Percentiles rank a stretch among this genome's conserved stretches.
Conservation (phyloP, 1,140 invertebrate species). For the Polypedilum vanderplanki region DNA sequence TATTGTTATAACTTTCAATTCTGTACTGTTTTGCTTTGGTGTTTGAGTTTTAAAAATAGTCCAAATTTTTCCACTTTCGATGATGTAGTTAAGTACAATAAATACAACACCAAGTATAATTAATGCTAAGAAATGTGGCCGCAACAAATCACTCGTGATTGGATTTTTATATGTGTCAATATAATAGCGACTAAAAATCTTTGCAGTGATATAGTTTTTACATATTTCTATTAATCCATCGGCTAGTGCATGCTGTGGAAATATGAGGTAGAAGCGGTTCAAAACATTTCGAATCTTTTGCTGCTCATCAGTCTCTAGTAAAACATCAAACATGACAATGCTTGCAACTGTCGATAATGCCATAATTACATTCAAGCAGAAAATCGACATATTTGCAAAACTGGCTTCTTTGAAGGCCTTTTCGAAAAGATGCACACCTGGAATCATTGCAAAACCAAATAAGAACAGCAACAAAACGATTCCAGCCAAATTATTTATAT, state of each 20-base stretch:
- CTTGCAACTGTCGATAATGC: conserved; percentile 52
- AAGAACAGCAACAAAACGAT: conserved; percentile 52
- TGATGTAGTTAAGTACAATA: conserved; percentile 49
- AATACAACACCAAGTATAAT: conserved; percentile 46
- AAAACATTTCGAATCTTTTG: conserved; percentile 50
- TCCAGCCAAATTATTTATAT: conserved; percentile 52
- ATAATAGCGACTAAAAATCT: conserved; percentile 52
- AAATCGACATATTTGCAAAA: conserved; percentile 57
- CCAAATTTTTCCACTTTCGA: conserved; percentile 47
- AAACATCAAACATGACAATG: conserved; percentile 55
- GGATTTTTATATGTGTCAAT: conserved; percentile 60
- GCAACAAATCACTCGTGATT: conserved; percentile 48
- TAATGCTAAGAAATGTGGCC: conserved; percentile 48
- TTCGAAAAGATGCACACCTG: conserved; percentile 51
- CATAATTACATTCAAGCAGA: conserved; percentile 56
- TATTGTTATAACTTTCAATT: conserved; percentile 38
- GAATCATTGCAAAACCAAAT: conserved; percentile 52
- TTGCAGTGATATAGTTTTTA: conserved; percentile 55
- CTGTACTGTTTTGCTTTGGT: conserved; percentile 35
- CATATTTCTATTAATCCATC: conserved; percentile 57
- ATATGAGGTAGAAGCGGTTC: conserved; percentile 53
- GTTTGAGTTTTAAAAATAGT: conserved; percentile 17
- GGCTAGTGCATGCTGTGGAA: conserved; percentile 56
- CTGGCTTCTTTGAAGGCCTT: conserved; percentile 56
- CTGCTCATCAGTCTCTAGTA: conserved; percentile 51